These are phyloP conservation scores for Pygocentrus nattereri DNA, from an alignment of 2,797 vertebrate species.

Conservation along the genomic window DNA sequence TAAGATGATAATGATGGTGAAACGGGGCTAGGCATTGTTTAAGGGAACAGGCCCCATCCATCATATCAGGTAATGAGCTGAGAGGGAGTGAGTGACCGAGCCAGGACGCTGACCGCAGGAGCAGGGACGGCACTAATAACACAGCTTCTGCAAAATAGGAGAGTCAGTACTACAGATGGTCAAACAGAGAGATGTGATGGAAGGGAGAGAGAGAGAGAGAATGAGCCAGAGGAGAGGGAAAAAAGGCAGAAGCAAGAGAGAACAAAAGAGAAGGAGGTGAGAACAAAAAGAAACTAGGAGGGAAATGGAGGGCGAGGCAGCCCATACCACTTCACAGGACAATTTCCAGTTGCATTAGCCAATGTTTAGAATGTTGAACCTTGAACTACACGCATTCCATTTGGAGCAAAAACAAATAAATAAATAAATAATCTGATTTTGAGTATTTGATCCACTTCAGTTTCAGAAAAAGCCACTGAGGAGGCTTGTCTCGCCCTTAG, in stretches of 20 bases:
- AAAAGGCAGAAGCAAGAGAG: too few species aligned
- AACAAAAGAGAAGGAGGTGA: not conserved
- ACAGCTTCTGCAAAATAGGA: not conserved
- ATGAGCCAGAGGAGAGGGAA: not conserved
- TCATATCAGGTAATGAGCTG: constrained; percentile 82
- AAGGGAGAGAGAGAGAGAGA: constrained; percentile 34
- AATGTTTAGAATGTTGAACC: constrained; percentile 44
- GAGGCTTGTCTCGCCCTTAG: constrained; percentile 16
- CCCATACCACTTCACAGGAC: constrained; percentile 11
- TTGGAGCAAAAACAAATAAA: constrained; percentile 23
- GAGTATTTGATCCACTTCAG: constrained; percentile 47
- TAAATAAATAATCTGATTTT: not conserved
- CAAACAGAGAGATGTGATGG: constrained; percentile 44
- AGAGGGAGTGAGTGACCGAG: constrained; percentile 68
- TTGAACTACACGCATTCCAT: constrained; percentile 32
- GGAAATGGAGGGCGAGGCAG: not conserved
- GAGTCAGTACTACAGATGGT: not conserved
- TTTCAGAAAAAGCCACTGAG: constrained; percentile 23
- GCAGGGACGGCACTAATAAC: constrained; percentile 33
- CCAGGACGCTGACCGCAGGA: constrained; percentile 33
- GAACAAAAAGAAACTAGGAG: constrained; percentile 35
- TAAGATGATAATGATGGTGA: constrained; percentile 65
- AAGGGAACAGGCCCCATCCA: constrained; percentile 73
- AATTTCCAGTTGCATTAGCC: constrained; percentile 43
- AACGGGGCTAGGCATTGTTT: constrained; percentile 73